phyloP scores from a whole-genome alignment of 2,888 invertebrate species.

The Drosophila emarginata region DNA sequence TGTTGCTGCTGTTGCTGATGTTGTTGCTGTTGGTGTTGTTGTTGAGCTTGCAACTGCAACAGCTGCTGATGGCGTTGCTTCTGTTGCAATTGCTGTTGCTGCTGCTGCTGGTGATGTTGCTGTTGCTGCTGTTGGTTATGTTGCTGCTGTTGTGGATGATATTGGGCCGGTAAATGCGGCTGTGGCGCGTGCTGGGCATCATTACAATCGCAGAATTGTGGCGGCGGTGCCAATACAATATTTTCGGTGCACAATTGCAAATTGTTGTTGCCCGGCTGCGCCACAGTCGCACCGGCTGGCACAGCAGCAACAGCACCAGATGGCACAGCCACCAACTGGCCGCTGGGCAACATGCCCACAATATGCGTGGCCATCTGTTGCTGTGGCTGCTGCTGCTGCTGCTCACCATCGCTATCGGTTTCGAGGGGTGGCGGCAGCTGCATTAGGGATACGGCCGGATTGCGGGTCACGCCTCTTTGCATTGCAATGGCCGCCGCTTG shows the following conservation, averaged over 20 bases:
- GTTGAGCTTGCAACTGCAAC: constrained; percentile 56
- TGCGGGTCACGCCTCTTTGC: constrained; percentile 84
- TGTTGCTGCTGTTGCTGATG: constrained; percentile 62
- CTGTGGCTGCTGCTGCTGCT: constrained; percentile 51
- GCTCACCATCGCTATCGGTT: constrained; percentile 87
- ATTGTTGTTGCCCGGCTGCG: constrained; percentile 71
- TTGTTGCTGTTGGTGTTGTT: constrained; percentile 61
- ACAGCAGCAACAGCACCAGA: constrained; percentile 66
- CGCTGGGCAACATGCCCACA: constrained; percentile 74
- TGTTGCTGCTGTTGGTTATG: constrained; percentile 77
- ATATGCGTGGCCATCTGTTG: constrained; percentile 69
- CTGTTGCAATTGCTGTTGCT: constrained; percentile 60
- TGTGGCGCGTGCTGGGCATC: constrained; percentile 83
- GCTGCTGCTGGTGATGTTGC: constrained; percentile 65
- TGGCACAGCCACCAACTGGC: constrained; percentile 70
- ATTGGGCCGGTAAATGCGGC: constrained; percentile 50
- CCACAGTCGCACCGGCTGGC: constrained; percentile 46
- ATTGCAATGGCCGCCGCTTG: constrained; percentile 85
- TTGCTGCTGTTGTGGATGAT: constrained; percentile 66
- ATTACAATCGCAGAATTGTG: constrained; percentile 92
- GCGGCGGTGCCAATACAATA: constrained; percentile 91
- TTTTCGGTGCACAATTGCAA: constrained; percentile 83
- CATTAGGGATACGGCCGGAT: constrained; percentile 88
- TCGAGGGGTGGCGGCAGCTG: constrained; percentile 92
- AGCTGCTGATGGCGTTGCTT: constrained; percentile 54